A percentile compares a stretch with the other conserved stretches of the same genome.
phyloP scores from a whole-genome alignment of 2,797 vertebrate genomes.

The Neoniphon sammara region DNA sequence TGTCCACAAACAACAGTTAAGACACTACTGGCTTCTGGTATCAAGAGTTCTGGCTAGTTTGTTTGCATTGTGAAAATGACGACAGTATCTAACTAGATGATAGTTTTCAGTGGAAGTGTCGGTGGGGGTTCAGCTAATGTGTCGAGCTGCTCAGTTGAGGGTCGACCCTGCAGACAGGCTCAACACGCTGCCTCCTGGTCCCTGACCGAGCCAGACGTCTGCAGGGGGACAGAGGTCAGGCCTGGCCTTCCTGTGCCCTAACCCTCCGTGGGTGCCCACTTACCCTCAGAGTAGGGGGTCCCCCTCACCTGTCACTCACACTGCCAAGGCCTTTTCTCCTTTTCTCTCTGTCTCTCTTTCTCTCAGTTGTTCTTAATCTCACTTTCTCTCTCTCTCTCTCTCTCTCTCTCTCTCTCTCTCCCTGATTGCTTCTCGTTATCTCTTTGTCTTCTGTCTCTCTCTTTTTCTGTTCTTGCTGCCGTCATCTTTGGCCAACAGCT shows the following conservation, averaged over 20 bases:
- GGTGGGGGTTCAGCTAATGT: constrained; percentile 47
- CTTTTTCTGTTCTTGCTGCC: constrained; percentile 61
- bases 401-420: constrained; percentile 20
- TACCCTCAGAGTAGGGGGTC: constrained; percentile 80
- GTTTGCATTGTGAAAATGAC: constrained; percentile 48
- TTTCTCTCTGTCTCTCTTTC: constrained; percentile 28
- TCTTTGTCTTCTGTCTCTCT: constrained; percentile 48
- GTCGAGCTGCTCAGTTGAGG: constrained; percentile 56
- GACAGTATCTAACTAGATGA: constrained; percentile 48
- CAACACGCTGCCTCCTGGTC: constrained; percentile 53
- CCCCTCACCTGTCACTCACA: constrained; percentile 72
- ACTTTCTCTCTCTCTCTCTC: constrained; percentile 46
- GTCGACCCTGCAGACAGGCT: constrained; percentile 65
- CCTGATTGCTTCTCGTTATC: constrained; percentile 54
- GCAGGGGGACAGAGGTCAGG: constrained; percentile 71
- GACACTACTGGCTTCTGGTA: constrained; percentile 25
- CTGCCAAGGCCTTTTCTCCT: constrained; percentile 20
- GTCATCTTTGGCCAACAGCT: constrained; percentile 76
- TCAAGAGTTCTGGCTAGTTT: constrained; percentile 35
- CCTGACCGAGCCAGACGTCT: constrained; percentile 75
- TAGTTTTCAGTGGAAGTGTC: constrained; percentile 54
- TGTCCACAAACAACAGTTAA: constrained; percentile 11
- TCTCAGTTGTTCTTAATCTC: constrained; percentile 33
- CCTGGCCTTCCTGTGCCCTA: constrained; percentile 78
- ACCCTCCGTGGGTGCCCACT: constrained; percentile 79